A percentile compares a stretch with the other conserved stretches of the same genome.
These are phyloP conservation scores for Lasioglossum baleicum DNA, from an alignment of 1,140 invertebrate species.

Conservation along the genomic window DNA sequence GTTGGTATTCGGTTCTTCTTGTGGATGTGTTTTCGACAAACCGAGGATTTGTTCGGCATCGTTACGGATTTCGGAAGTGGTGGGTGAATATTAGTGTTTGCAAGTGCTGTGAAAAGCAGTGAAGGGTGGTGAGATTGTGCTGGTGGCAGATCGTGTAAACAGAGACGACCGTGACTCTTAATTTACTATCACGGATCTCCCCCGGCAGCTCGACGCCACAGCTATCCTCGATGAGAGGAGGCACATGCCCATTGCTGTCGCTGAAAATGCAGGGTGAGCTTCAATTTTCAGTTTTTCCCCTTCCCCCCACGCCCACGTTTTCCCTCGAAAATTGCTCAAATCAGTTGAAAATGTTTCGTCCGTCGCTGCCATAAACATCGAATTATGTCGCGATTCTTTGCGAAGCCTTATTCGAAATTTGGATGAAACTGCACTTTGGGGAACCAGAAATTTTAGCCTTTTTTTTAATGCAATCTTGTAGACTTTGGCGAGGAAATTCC, in stretches of 20 bases:
- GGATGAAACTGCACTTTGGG: no score
- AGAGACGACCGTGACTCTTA: conserved; percentile 56
- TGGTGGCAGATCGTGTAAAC: conserved; percentile 18
- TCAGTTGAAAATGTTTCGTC: no score
- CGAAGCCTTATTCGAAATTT: no score
- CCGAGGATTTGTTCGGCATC: not conserved
- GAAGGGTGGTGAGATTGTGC: conserved; percentile 31
- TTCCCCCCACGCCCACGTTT: conserved; percentile 2
- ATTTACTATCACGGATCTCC: conserved; percentile 75
- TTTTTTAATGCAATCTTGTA: no score
- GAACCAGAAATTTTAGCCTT: no score
- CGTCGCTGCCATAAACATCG: no score
- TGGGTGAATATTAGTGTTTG: conserved; percentile 32
- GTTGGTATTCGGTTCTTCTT: not conserved
- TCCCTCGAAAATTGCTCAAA: not conserved
- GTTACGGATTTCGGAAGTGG: conserved; percentile 23
- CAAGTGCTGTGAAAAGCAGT: conserved; percentile 13
- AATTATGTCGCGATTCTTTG: no score
- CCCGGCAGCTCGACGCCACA: conserved; percentile 71
- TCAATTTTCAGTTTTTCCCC: not conserved
- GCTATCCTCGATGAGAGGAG: conserved; percentile 79
- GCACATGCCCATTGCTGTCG: conserved; percentile 83
- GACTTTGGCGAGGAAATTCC: no score
- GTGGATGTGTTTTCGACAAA: not conserved
- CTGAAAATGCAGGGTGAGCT: conserved; percentile 84